Evolutionary conservation across 2,797 vertebrate genomes (phyloP).

Genomic region (Eulemur albifrons): DNA sequence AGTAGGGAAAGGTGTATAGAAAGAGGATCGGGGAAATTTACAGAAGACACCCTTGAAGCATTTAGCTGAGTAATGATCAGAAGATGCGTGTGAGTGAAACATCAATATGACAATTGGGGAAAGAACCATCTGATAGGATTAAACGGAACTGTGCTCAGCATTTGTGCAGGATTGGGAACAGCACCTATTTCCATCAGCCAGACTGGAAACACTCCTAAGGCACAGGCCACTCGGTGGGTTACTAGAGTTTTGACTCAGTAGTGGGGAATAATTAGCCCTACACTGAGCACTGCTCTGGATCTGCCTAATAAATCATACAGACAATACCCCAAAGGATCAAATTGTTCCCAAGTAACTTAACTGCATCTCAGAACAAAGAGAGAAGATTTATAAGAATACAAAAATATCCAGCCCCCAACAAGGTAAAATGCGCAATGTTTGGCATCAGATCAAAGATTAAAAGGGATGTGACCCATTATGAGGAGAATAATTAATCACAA

Average conservation of each 20-base stretch:
- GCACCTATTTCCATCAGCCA: neutral
- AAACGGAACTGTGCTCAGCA: neutral
- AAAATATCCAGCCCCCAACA: neutral
- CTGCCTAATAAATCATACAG: neutral
- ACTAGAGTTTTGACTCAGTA: neutral
- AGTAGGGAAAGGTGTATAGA: neutral
- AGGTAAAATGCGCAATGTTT: neutral
- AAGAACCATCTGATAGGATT: neutral
- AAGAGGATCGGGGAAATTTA: neutral
- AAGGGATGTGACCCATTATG: neutral
- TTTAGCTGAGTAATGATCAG: neutral
- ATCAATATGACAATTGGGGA: neutral
- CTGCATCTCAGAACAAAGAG: neutral
- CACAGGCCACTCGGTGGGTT: neutral
- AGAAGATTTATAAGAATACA: neutral
- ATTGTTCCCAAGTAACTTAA: neutral
- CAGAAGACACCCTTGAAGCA: neutral
- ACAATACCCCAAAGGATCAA: neutral
- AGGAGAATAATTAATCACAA: neutral
- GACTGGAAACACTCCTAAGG: neutral
- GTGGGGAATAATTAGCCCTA: neutral
- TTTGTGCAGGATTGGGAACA: neutral
- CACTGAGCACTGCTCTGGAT: neutral
- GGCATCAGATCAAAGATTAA: neutral
- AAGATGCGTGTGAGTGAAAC: neutral